A percentile compares a stretch with the other conserved stretches of the same genome.
Conservation (phyloP, 2,888 invertebrate genomes). For the Endomychus coccineus region DNA sequence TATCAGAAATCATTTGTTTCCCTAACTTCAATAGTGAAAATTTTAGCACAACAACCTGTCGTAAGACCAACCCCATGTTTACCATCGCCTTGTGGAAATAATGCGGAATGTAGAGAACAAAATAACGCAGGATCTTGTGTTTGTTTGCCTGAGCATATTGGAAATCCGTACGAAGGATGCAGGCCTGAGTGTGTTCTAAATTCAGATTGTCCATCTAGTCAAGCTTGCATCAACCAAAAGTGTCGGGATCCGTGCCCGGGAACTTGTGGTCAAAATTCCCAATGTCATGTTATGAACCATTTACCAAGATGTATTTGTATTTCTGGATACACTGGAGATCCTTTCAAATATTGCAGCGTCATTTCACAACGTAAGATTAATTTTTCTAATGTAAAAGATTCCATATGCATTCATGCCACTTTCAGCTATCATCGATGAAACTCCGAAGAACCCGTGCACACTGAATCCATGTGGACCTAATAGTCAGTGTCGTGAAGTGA, state of each 20-base stretch:
- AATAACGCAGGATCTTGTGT: conserved; percentile 60
- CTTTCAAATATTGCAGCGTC: conserved; percentile 27
- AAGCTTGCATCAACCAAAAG: conserved; percentile 65
- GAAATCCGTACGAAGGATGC: conserved; percentile 71
- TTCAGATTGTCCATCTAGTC: conserved; percentile 64
- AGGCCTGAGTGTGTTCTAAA: conserved; percentile 67
- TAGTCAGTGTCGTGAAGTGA: conserved; percentile 63
- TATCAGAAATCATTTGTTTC: background rate
- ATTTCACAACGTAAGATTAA: conserved; percentile 23
- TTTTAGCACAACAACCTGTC: conserved; percentile 30
- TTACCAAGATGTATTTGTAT: conserved; percentile 61
- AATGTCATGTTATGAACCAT: conserved; percentile 68
- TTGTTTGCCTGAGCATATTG: conserved; percentile 63
- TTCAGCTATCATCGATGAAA: conserved; percentile 14
- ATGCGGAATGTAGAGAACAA: conserved; percentile 56
- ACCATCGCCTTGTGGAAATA: conserved; percentile 66
- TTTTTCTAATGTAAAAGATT: background rate
- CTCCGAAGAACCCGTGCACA: conserved; percentile 55
- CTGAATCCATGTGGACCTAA: conserved; percentile 78
- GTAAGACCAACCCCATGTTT: conserved; percentile 48
- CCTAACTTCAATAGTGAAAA: conserved; percentile 1
- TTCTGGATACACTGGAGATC: conserved; percentile 31
- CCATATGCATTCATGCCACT: background rate
- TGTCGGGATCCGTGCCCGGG: conserved; percentile 77
- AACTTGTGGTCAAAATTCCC: conserved; percentile 67